phyloP scores from a whole-genome alignment of 1,140 invertebrate species.

The Arion vulgaris region DNA sequence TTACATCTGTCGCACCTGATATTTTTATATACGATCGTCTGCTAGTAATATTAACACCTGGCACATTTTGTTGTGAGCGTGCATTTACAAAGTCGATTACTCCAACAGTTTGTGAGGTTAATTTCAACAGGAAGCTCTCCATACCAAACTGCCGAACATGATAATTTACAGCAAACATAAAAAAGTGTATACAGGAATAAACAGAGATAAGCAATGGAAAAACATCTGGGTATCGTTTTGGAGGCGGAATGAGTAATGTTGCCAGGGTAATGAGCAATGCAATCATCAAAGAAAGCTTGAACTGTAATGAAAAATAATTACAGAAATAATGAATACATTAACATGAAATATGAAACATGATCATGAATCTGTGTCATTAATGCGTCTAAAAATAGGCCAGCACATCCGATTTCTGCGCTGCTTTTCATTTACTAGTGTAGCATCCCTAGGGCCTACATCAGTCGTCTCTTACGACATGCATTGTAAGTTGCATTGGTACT shows the following conservation, averaged over 20 bases:
- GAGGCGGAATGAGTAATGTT: slow-evolving; percentile 79
- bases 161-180: slow-evolving; percentile 87
- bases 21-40: not conserved
- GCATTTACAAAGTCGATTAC: not conserved
- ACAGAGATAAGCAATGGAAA: slow-evolving; percentile 87
- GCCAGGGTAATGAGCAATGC: slow-evolving; percentile 77
- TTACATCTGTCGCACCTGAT: not conserved
- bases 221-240: slow-evolving; percentile 86
- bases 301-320: slow-evolving; percentile 67
- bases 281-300: slow-evolving; percentile 78
- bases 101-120: not conserved
- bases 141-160: slow-evolving; percentile 79
- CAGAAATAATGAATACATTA: not conserved
- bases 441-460: too few species aligned
- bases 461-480: too few species aligned
- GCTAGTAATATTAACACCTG: not conserved
- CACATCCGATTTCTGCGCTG: too few species aligned
- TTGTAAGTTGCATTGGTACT: too few species aligned
- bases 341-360: too few species aligned
- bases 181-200: slow-evolving; percentile 88
- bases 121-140: not conserved
- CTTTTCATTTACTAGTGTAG: too few species aligned
- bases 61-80: not conserved
- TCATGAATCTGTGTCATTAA: too few species aligned
- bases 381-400: too few species aligned